These are phyloP conservation scores for Calameuta filiformis DNA, from an alignment of 2,888 invertebrate genomes.

Conservation along the genomic window DNA sequence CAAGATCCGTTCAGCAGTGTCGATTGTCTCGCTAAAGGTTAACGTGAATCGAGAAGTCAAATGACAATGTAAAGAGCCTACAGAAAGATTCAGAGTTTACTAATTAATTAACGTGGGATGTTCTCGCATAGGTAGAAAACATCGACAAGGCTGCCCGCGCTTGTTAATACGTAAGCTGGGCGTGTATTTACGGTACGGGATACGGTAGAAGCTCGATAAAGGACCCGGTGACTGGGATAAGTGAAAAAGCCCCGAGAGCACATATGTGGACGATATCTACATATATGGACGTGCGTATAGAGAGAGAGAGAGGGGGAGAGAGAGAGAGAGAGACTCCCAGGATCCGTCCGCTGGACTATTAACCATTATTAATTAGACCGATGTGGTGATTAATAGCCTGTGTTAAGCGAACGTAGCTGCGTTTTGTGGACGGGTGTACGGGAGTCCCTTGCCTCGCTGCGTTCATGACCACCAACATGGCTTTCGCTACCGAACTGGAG, in stretches of 20 bases:
- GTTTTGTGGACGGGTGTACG: background rate
- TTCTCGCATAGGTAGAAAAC: background rate
- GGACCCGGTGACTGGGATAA: background rate
- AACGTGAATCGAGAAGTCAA: background rate
- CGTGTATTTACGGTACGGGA: background rate
- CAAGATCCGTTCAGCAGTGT: background rate
- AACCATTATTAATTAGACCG: slow-evolving; percentile 44
- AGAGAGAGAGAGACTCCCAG: slow-evolving; percentile 6
- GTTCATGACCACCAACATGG: slow-evolving; percentile 14
- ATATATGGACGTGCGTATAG: slow-evolving; percentile 7
- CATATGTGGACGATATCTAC: slow-evolving; percentile 8
- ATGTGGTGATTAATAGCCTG: slow-evolving; percentile 40
- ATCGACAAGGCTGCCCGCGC: background rate
- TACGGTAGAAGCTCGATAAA: slow-evolving; percentile 7
- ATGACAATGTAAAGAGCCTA: background rate
- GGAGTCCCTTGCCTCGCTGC: slow-evolving; percentile 2
- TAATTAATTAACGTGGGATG: background rate
- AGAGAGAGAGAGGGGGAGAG: background rate
- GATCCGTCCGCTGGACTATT: slow-evolving; percentile 31
- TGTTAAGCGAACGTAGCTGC: slow-evolving; percentile 12
- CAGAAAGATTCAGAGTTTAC: background rate
- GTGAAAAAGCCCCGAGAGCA: background rate
- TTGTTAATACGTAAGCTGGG: background rate
- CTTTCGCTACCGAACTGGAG: slow-evolving; percentile 25
- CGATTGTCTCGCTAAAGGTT: background rate